Base-by-base conservation (phyloP, 2,888 invertebrate genomes). In the Crematogaster levior region DNA sequence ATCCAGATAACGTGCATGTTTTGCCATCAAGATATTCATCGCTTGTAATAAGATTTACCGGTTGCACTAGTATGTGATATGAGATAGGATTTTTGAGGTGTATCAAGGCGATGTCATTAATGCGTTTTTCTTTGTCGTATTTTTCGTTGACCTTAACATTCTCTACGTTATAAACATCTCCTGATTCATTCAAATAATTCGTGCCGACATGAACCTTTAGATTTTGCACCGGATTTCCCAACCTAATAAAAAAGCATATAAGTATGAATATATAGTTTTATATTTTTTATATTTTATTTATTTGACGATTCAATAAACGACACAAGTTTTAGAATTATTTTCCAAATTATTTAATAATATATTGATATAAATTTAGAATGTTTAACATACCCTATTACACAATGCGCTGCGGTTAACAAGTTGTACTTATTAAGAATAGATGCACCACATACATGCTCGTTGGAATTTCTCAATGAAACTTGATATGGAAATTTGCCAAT, bases 371-470 rank as follows among this genome's bases (percentile, higher is more conserved):
- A 56, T 73, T 30, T 0, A 5, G 4, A 27, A 18, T 21, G 4
- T 24, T 21, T 53, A 15, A 83, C 83, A 43, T 89, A 95, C 95
- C 95, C 93, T 24, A 94, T 92, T 7, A 96, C 94, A 60, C 96
- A 96, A 86, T 96, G 95, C 0, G 96, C 96, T 2, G 96, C 96
- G 0, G 95, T 96, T 0, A 96, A 87, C 27, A 96, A 95, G 4
- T 95, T 95, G 18, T 95, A 91, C 0, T 95, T 94, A 43, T 95
- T 95, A 5, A 96, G 91, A 2, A 96, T 94, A 0, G 96, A 96
- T 0, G 96, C 96, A 0, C 96, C 96, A 83, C 96, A 96, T 90
- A 95, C 95, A 84, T 96, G 96, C 87, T 93, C 93, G 3, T 94
- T 93, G 0, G 4, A 0, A 0, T 92, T 94, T 60, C 95, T 91